Base-by-base conservation (phyloP, 2,888 invertebrate genomes). In the Dione juno region DNA sequence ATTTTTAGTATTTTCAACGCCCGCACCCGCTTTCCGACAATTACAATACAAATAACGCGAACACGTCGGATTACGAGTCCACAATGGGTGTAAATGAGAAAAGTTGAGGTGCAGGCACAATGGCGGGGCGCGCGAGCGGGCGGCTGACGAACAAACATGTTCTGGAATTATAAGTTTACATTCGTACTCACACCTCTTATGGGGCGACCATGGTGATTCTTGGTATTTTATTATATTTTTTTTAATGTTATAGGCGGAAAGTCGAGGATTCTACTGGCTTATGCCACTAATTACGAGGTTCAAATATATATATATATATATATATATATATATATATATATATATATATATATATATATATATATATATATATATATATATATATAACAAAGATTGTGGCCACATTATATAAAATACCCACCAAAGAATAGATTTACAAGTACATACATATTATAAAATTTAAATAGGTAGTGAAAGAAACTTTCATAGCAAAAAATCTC, bases 21-120 rank as follows among this genome's bases (percentile, higher is more conserved):
- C 40, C 13, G 63, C 63, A 54, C 53, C 37, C 68, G 63, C 59
- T 63, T 21, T 69, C 68, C 54, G 45, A 48, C 64, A 69, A 68
- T 63, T 68, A 68, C 63, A 68, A 63, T 68, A 68, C 68, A 63
- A 68, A 53, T 63, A 68, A 63, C 63, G 59, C 67, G 59, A 67
- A 67, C 59, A 69, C 61, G 63, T 69, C 68, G 68, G 64, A 69
- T 69, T 69, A 69, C 68, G 63, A 52, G 58, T 19, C 28, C 45
- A 52, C 50, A 64, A 84, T 84, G 81, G 81, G 78, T 35, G 77
- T 82, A 84, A 86, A 85, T 84, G 82, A 81, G 82, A 79, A 84
- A 86, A 86, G 79, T 87, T 86, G 59, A 66, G 45, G 59, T 67
- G 61, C 70, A 57, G 52, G 40, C 67, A 70, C 66, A 67, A 67